Base-by-base conservation (phyloP, 2,797 vertebrate genomes). In the Melanogrammus aeglefinus region DNA sequence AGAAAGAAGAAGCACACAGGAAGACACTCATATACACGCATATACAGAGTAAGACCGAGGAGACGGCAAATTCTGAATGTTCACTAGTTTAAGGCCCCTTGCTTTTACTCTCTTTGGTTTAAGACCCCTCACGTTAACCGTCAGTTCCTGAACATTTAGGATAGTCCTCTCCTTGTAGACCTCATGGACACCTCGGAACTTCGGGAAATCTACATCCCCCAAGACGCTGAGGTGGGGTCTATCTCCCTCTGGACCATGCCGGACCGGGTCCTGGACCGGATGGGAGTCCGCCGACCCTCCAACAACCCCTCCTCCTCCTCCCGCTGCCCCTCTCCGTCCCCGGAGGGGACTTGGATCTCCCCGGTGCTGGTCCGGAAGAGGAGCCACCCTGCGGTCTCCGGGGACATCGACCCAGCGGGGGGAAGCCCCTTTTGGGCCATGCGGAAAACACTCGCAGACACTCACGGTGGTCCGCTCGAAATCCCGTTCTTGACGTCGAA, bases 191-290 rank as follows among this genome's bases (percentile, higher is more conserved):
- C 51, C 10, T 13, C 75, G 6, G 70, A 41, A 2, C 79, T 47
- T n/a, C 75, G 88, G 72, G 89, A 92, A 74, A 78, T 93, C 77
- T 89, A 84, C 86, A 88, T 93, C 77, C 92, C 92, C 10, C 73
- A 13, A 39, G 88, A 91, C 24, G 89, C 92, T 8, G 88, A 91
- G 31, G 90, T 92, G 77, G 88, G 80, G n/a, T 85, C 5, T 69
- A 77, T 92, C 38, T 63, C 79, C 0, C 44, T 90, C 14, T 24
- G 13, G 21, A 84, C 71, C 4, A 79, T 93, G 69, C 85, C 90
- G 0, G 38, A 21, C 0, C 74, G 83, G 0, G 38, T 91, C 6
- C 74, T 83, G 16, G 82, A 38, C 21, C 76, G 36, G 75, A 90
- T 93, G 77, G 80, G 76, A 31, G 66, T 85, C n/a, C 6, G 78